Evolutionary conservation across 2,797 vertebrate genomes (phyloP).

Genomic region (Hypotaenidia philippensis): DNA sequence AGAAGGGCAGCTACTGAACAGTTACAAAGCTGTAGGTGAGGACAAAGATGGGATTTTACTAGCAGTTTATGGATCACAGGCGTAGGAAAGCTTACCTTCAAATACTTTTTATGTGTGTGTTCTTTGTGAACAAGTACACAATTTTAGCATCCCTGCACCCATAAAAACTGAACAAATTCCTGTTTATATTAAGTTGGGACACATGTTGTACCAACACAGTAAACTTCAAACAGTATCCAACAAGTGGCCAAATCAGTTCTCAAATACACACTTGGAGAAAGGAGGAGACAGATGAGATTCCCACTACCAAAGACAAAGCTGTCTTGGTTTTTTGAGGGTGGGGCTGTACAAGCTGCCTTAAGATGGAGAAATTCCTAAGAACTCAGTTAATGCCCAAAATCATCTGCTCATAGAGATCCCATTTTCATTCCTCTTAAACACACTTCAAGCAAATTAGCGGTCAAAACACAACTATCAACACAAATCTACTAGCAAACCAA

Average conservation of each 20-base stretch:
- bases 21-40: not conserved
- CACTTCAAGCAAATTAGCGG: not conserved
- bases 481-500: not conserved
- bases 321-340: not conserved
- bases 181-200: not conserved
- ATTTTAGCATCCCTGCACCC: not conserved
- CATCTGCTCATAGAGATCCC: conserved; percentile 15
- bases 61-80: not conserved
- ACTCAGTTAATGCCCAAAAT: not conserved
- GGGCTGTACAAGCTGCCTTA: not conserved
- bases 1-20: not conserved
- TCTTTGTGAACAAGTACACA: fast-evolving
- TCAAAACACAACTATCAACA: not conserved
- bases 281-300: not conserved
- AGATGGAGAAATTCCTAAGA: not conserved
- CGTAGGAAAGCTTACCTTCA: not conserved
- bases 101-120: not conserved
- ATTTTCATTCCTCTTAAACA: conserved; percentile 42
- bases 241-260: not conserved
- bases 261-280: not conserved
- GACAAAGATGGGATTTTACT: conserved; percentile 51
- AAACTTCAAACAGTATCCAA: not conserved
- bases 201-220: not conserved
- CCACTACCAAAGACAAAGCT: not conserved
- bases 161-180: not conserved